Conservation (phyloP, 2,888 invertebrate species). For the Protula sp. region DNA sequence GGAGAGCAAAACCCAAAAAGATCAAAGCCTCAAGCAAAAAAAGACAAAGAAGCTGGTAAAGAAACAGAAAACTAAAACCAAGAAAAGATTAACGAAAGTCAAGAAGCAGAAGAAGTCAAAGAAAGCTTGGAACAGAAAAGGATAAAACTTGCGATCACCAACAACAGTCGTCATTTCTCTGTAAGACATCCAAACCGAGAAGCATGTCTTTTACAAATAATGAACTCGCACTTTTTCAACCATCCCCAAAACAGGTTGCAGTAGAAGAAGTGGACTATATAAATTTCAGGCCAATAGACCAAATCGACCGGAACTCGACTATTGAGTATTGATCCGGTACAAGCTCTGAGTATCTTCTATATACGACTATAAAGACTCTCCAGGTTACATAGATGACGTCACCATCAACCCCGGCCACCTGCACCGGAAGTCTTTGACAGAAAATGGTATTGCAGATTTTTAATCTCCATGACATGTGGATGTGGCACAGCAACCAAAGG, state of each 20-base stretch:
- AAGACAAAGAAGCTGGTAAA: no score
- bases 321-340: slow-evolving; percentile 1
- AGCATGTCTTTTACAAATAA: no score
- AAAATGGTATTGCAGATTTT: background rate
- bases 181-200: no score
- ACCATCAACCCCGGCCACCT: background rate
- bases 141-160: background rate
- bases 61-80: background rate
- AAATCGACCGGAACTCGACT: background rate
- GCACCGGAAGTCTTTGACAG: background rate
- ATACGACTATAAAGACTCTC: background rate
- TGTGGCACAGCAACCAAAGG: background rate
- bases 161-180: no score
- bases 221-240: background rate
- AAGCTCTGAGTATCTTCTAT: background rate
- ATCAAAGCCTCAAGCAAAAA: no score
- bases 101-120: no score
- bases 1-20: no score
- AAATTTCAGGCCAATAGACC: background rate
- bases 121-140: background rate
- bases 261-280: background rate
- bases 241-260: background rate
- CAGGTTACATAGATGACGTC: background rate
- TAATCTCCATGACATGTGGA: background rate
- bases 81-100: background rate